Evolutionary conservation across 1,140 invertebrate genomes (phyloP).

Genomic region (Aphelenchoides avenae): DNA sequence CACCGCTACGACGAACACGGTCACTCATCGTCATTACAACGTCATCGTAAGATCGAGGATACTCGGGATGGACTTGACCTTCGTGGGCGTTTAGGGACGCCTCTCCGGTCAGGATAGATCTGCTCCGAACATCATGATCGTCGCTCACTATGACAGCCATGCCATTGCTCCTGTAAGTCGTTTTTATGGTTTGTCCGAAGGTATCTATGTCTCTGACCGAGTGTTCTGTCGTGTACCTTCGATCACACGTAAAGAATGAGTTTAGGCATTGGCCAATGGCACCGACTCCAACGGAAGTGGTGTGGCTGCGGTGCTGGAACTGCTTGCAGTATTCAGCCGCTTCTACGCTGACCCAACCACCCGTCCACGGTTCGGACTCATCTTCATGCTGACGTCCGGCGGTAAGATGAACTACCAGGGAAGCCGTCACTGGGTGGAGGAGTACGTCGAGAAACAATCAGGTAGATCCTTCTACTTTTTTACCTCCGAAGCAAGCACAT

Average conservation of each 20-base stretch:
- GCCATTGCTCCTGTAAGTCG: slow-evolving; percentile 77
- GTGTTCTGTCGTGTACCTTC: too few relatives aligned
- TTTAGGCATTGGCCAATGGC: slow-evolving; percentile 74
- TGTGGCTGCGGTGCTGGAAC: slow-evolving; percentile 77
- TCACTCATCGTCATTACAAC: slow-evolving; percentile 26
- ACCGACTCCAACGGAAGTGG: slow-evolving; percentile 91
- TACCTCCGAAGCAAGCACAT: too few relatives aligned
- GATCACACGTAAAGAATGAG: neutral
- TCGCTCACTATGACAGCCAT: slow-evolving; percentile 86
- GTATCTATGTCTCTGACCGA: too few relatives aligned
- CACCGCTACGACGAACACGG: slow-evolving; percentile 7
- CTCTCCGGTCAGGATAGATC: slow-evolving; percentile 70
- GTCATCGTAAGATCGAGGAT: slow-evolving; percentile 39
- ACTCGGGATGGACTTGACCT: neutral
- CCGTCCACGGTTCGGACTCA: slow-evolving; percentile 74
- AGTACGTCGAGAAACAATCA: slow-evolving; percentile 76
- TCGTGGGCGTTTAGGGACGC: slow-evolving; percentile 71
- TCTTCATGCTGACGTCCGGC: slow-evolving; percentile 83
- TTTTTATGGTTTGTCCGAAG: too few relatives aligned
- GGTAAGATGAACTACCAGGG: slow-evolving; percentile 94
- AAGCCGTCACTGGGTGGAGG: slow-evolving; percentile 91
- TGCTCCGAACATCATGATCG: slow-evolving; percentile 63
- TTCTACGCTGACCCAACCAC: slow-evolving; percentile 78
- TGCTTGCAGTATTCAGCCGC: slow-evolving; percentile 81
- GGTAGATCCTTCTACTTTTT: slow-evolving; percentile 64